phyloP scores from a whole-genome alignment of 2,888 invertebrate genomes.

The Endomychus coccineus region DNA sequence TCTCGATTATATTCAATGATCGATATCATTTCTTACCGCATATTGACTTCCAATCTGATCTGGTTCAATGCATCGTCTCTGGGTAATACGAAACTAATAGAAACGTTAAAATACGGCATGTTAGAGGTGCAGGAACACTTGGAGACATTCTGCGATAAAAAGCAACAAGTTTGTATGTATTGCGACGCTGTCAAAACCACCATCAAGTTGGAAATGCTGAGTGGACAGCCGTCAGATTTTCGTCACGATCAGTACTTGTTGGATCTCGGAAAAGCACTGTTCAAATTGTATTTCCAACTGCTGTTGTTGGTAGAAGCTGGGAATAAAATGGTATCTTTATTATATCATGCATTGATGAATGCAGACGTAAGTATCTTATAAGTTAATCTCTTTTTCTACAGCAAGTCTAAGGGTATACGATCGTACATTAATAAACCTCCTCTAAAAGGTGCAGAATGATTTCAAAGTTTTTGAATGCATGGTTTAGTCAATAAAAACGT shows the following conservation, averaged over 20 bases:
- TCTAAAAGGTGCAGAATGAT: too few species aligned
- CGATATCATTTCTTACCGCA: slow-evolving; percentile 53
- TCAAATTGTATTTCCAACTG: slow-evolving; percentile 89
- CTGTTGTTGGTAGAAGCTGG: slow-evolving; percentile 81
- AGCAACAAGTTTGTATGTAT: slow-evolving; percentile 80
- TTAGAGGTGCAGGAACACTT: slow-evolving; percentile 92
- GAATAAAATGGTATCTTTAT: slow-evolving; percentile 70
- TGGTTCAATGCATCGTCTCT: slow-evolving; percentile 74
- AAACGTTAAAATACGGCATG: slow-evolving; percentile 79
- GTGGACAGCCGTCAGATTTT: slow-evolving; percentile 49
- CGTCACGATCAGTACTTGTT: slow-evolving; percentile 64
- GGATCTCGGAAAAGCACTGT: slow-evolving; percentile 80
- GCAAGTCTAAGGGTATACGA: too few species aligned
- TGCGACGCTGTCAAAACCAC: slow-evolving; percentile 76
- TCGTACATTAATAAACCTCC: too few species aligned
- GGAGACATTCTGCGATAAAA: slow-evolving; percentile 88
- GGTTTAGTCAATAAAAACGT: too few species aligned
- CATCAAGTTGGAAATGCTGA: slow-evolving; percentile 66
- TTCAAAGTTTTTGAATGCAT: too few species aligned
- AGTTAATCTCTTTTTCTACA: too few species aligned
- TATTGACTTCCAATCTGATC: slow-evolving; percentile 78
- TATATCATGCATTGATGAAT: slow-evolving; percentile 52
- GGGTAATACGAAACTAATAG: slow-evolving; percentile 65
- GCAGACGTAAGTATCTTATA: slow-evolving; percentile 46
- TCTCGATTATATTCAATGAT: slow-evolving; percentile 52